phyloP scores from a whole-genome alignment of 2,113 vertebrate species.

The Vidua chalybeata region DNA sequence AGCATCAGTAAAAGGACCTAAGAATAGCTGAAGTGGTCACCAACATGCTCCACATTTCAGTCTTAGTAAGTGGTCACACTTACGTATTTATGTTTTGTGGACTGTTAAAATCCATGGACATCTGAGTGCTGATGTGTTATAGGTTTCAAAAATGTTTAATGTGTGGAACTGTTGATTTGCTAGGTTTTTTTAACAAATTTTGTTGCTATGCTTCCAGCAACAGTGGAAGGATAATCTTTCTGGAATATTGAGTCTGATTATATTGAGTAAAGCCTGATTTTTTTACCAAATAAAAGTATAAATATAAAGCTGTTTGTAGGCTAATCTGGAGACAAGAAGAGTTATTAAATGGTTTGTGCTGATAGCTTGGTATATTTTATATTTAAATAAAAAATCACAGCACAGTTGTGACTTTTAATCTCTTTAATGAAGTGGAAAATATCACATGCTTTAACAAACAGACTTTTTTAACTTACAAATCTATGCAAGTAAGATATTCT shows the following conservation, averaged over 20 bases:
- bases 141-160: background rate
- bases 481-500: background rate
- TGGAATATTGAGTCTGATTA: background rate
- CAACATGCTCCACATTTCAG: background rate
- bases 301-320: background rate
- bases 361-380: background rate
- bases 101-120: background rate
- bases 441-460: slow-evolving; percentile 6
- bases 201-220: background rate
- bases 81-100: background rate
- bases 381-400: slow-evolving; percentile 43
- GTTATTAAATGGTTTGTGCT: slow-evolving; percentile 21
- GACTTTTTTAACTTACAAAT: background rate
- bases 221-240: background rate
- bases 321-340: background rate
- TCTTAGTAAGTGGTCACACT: background rate
- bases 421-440: slow-evolving; percentile 19
- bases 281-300: background rate
- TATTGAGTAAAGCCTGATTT: background rate
- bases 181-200: background rate
- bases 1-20: background rate
- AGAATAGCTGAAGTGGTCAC: background rate
- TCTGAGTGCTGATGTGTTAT: background rate
- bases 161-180: background rate
- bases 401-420: slow-evolving; percentile 8